phyloP scores from a whole-genome alignment of 1,140 invertebrate species.

The Drosophila repleta region DNA sequence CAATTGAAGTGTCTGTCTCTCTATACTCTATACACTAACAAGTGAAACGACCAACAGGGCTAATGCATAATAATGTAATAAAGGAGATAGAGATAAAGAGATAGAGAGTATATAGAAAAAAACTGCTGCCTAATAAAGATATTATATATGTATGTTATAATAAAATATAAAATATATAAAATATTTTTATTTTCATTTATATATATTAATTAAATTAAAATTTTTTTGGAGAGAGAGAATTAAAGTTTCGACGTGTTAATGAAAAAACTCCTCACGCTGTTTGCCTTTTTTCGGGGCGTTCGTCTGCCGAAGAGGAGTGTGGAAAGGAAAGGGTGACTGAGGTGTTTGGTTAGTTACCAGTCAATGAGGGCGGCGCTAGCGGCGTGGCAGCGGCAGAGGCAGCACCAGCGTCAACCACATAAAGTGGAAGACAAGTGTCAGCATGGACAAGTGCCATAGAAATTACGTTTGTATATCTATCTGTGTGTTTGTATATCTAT shows the following conservation, averaged over 20 bases:
- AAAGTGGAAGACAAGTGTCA: conserved; percentile 80
- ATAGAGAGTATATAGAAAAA: no score
- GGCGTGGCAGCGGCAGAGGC: conserved; percentile 18
- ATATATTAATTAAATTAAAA: no score
- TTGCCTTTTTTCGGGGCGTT: conserved; percentile 21
- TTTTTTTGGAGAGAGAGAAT: conserved; percentile 32
- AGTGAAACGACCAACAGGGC: not conserved
- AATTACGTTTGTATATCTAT: conserved; percentile 54
- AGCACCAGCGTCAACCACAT: conserved; percentile 52
- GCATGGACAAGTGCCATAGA: conserved; percentile 78
- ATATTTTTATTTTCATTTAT: no score
- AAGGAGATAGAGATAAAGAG: no score
- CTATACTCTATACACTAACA: conserved; percentile 27
- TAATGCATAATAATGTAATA: no score
- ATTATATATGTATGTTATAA: no score
- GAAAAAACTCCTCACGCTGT: conserved; percentile 9
- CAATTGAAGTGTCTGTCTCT: conserved; percentile 78
- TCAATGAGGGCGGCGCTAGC: conserved; percentile 14
- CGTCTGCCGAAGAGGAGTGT: conserved; percentile 6
- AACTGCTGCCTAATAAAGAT: no score
- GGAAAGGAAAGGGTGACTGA: conserved; percentile 8
- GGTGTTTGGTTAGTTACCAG: conserved; percentile 38
- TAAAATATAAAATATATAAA: no score
- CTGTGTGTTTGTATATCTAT: conserved; percentile 1
- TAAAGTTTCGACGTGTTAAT: conserved; percentile 15